Conservation (phyloP, 2,888 invertebrate species). For the Drosophila vallismaia region DNA sequence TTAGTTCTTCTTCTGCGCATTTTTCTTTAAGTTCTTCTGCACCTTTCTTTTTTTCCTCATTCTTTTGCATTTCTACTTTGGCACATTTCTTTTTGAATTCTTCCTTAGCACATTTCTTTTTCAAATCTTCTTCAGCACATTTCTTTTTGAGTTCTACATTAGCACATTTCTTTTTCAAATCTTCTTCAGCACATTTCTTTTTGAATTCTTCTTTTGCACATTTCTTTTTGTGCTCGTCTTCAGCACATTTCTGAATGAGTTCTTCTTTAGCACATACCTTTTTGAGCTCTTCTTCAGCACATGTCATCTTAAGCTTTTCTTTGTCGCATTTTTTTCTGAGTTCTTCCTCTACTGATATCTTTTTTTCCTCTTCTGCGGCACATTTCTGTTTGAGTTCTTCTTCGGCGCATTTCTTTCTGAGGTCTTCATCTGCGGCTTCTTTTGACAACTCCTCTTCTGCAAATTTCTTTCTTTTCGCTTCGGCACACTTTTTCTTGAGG, state of each 20-base stretch:
- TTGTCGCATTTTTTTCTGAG: not conserved
- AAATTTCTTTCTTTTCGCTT: not conserved
- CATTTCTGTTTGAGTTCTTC: not conserved
- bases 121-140: not conserved
- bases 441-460: not conserved
- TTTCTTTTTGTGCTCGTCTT: not conserved
- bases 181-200: constrained; percentile 1
- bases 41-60: not conserved
- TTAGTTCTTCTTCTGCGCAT: not conserved
- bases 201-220: not conserved
- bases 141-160: not conserved
- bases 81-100: not conserved
- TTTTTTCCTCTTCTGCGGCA: not conserved
- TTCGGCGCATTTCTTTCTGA: not conserved
- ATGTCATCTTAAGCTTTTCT: not conserved
- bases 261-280: not conserved
- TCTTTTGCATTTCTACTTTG: not conserved
- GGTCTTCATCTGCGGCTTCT: not conserved
- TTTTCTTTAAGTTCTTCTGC: not conserved
- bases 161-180: not conserved
- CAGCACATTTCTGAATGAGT: constrained; percentile 2
- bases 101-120: not conserved
- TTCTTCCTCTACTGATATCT: not conserved
- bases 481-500: too few relatives aligned
- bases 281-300: not conserved